A percentile compares a stretch with the other conserved stretches of the same genome.
Evolutionary conservation across 2,888 invertebrate genomes (phyloP).

Genomic region (Rotaria socialis): DNA sequence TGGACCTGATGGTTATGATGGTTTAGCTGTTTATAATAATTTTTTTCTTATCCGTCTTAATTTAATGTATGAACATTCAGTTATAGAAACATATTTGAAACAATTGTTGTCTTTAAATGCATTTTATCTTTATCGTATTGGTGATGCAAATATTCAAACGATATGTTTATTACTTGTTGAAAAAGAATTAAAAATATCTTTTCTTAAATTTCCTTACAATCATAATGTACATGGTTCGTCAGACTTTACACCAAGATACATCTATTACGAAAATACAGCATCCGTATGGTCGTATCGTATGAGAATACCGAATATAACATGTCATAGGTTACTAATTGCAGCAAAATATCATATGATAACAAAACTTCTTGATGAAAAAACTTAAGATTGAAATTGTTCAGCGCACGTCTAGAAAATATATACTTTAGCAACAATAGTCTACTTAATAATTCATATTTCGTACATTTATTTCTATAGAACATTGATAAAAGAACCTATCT

Average conservation of each 20-base stretch:
- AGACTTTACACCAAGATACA: background rate
- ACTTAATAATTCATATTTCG: no score
- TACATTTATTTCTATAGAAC: no score
- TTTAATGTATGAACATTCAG: background rate
- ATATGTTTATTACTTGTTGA: background rate
- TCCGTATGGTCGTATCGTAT: background rate
- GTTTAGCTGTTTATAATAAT: conserved; percentile 26
- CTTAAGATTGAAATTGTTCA: background rate
- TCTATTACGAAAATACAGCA: background rate
- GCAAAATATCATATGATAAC: background rate
- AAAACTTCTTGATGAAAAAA: background rate
- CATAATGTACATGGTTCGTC: background rate
- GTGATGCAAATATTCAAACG: conserved; percentile 31
- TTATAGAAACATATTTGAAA: conserved; percentile 19
- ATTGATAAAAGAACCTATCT: no score
- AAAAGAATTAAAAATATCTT: background rate
- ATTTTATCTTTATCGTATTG: background rate
- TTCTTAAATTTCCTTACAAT: background rate
- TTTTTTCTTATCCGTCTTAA: background rate
- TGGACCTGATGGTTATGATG: background rate
- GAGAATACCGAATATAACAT: background rate
- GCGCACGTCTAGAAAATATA: background rate
- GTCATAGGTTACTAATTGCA: background rate
- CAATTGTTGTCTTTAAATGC: background rate
- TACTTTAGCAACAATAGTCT: background rate